Evolutionary conservation across 2,888 invertebrate genomes (phyloP).

Genomic region (Oscheius sp.): DNA sequence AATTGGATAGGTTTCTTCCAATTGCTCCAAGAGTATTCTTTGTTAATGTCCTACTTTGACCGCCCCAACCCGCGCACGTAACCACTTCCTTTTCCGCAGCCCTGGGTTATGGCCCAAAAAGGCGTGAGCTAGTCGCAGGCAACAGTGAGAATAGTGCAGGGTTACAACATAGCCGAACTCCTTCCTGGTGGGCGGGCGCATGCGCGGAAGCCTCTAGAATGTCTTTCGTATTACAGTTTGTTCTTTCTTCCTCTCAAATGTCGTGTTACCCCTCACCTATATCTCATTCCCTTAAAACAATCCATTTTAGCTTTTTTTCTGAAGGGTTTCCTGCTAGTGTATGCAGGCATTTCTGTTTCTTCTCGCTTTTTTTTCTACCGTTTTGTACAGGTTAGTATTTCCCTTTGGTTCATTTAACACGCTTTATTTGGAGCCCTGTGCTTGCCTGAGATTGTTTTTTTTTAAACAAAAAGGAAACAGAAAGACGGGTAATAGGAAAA

Average conservation of each 20-base stretch:
- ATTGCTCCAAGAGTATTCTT: neutral
- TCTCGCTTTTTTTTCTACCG: neutral
- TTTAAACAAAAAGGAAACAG: too few species aligned
- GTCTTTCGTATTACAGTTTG: neutral
- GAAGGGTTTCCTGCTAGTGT: constrained; percentile 1
- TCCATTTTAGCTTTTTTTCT: neutral
- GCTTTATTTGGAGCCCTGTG: neutral
- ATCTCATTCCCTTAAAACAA: neutral
- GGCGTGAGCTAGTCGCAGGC: too few species aligned
- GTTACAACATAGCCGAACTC: too few species aligned
- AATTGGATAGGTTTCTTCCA: constrained; percentile 11
- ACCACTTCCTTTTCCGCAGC: constrained; percentile 18
- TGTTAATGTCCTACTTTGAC: constrained; percentile 21
- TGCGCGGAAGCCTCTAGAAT: constrained; percentile 1
- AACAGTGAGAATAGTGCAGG: neutral
- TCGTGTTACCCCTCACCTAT: neutral
- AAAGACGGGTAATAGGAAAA: too few species aligned
- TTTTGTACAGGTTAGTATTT: neutral
- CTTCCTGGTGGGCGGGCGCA: constrained; percentile 13
- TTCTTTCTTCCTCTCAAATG: neutral
- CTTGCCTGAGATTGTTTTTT: too few species aligned
- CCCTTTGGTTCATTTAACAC: neutral
- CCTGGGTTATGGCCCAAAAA: neutral
- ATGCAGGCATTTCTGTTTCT: constrained; percentile 3
- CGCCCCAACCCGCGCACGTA: constrained; percentile 17